These are phyloP conservation scores for Protophormia terraenovae DNA, from an alignment of 2,888 invertebrate species.

Conservation along the genomic window DNA sequence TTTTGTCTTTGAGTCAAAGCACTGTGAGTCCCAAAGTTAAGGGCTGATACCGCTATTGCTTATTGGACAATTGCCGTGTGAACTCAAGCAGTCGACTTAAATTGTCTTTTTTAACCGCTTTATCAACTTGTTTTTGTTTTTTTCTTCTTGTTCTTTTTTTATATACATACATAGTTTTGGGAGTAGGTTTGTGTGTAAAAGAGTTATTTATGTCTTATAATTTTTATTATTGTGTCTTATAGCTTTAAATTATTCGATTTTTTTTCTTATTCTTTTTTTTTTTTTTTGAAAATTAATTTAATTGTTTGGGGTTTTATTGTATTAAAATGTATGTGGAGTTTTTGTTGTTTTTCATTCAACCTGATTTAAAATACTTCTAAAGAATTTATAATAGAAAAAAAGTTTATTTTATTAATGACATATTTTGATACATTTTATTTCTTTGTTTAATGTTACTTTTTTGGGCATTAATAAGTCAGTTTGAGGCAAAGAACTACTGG, in stretches of 20 bases:
- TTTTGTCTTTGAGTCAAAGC: too few species aligned
- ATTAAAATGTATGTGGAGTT: background rate
- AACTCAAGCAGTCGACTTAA: background rate
- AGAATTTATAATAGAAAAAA: conserved; percentile 16
- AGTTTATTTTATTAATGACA: background rate
- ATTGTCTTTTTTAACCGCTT: background rate
- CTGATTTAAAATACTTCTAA: conserved; percentile 17
- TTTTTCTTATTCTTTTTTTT: too few species aligned
- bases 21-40: too few species aligned
- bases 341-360: conserved; percentile 5
- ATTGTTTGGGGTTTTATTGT: conserved; percentile 16
- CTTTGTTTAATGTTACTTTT: conserved; percentile 11
- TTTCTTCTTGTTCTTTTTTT: background rate
- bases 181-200: conserved; percentile 6
- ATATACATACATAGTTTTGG: background rate
- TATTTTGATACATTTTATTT: conserved; percentile 9
- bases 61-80: too few species aligned
- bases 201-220: conserved; percentile 24
- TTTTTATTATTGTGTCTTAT: conserved; percentile 8
- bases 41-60: too few species aligned
- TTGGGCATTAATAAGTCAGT: background rate
- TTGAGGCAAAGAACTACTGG: conserved; percentile 6
- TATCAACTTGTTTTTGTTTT: background rate
- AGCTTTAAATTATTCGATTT: conserved; percentile 27
- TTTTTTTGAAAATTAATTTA: conserved; percentile 4